These are phyloP conservation scores for Pelodytes ibericus DNA, from an alignment of 2,797 vertebrate species.

Conservation along the genomic window DNA sequence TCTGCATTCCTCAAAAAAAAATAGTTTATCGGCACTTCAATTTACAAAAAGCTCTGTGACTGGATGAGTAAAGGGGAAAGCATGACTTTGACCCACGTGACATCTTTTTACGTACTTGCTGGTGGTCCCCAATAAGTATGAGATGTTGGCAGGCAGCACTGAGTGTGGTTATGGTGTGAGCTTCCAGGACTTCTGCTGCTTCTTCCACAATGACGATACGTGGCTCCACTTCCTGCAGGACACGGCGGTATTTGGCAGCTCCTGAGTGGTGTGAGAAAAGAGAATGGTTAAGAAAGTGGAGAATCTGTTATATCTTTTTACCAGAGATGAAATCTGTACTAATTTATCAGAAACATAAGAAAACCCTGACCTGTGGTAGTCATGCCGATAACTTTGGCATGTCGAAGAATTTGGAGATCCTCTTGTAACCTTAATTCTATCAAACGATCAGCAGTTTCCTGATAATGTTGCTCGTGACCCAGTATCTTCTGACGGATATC, in stretches of 20 bases:
- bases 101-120: conserved; percentile 91
- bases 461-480: conserved; percentile 74
- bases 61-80: too few relatives aligned
- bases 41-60: too few relatives aligned
- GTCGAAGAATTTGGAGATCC: conserved; percentile 75
- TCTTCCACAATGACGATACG: conserved; percentile 89
- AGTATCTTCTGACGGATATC: conserved; percentile 70
- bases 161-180: conserved; percentile 89
- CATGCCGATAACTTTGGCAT: conserved; percentile 89
- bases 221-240: conserved; percentile 82
- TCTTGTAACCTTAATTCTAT: conserved; percentile 80
- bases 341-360: neutral
- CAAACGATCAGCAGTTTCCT: conserved; percentile 78
- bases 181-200: conserved; percentile 93
- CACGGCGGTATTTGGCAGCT: conserved; percentile 86
- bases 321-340: neutral
- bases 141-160: conserved; percentile 89
- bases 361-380: conserved; percentile 82
- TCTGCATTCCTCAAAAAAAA: too few relatives aligned
- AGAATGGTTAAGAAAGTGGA: neutral
- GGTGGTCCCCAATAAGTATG: conserved; percentile 95
- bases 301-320: neutral
- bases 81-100: too few relatives aligned
- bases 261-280: conserved; percentile 65
- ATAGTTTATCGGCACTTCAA: too few relatives aligned